A percentile compares a stretch with the other conserved stretches of the same genome.
Evolutionary conservation across 2,113 vertebrate species (phyloP).

Genomic region (Scartelaos histophorus): DNA sequence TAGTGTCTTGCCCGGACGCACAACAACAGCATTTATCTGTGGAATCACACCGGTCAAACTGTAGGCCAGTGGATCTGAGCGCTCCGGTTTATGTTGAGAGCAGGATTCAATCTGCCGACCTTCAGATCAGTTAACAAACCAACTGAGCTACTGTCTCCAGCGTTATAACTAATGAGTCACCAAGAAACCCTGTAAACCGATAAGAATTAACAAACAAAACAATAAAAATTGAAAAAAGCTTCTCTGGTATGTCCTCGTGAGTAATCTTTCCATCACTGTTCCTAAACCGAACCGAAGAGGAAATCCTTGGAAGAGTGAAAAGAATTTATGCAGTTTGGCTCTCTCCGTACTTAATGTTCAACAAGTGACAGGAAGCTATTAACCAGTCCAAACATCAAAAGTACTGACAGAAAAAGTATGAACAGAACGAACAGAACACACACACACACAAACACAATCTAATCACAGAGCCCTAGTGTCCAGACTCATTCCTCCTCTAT

Average conservation of each 20-base stretch:
- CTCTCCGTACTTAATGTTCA: slow-evolving; percentile 21
- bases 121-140: too few species aligned
- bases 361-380: slow-evolving; percentile 34
- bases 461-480: slow-evolving; percentile 62
- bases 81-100: too few species aligned
- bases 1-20: too few species aligned
- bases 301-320: not conserved
- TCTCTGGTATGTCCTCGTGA: not conserved
- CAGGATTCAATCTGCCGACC: too few species aligned
- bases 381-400: slow-evolving; percentile 30
- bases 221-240: too few species aligned
- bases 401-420: slow-evolving; percentile 43
- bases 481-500: slow-evolving; percentile 68
- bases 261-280: not conserved
- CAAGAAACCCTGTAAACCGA: too few species aligned
- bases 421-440: slow-evolving; percentile 16
- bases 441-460: slow-evolving; percentile 21
- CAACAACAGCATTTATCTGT: too few species aligned
- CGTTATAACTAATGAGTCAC: too few species aligned
- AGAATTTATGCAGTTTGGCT: slow-evolving; percentile 2
- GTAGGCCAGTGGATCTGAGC: too few species aligned
- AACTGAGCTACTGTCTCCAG: too few species aligned
- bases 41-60: too few species aligned
- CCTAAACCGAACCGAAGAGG: not conserved
- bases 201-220: too few species aligned